Base-by-base conservation (phyloP, 2,888 invertebrate species). In the Mystacides longicornis region DNA sequence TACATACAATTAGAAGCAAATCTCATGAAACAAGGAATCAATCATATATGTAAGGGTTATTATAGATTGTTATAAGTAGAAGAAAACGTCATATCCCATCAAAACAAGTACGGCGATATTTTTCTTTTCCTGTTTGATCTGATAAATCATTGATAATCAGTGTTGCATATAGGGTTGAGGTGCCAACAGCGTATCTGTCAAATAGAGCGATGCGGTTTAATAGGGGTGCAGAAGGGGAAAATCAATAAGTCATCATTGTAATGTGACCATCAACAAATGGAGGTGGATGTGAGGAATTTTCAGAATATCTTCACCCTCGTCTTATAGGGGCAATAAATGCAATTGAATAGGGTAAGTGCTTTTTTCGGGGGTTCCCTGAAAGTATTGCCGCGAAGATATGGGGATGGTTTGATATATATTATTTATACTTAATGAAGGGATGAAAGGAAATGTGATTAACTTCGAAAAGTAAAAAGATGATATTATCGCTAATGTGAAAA, bases 341-440 rank as follows among this genome's bases (percentile, higher is more conserved):
- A 33, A 53, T 53, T 23, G 31, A 48, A 48, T 48, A 48, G 52
- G 52, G 52, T 46, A 23, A 52, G 46, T 43, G 50, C 33, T 18
- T 33, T 46, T n/a, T n/a, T 7, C 7, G 16, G 21, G 46, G 46
- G 46, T 11, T 11, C 20, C 46, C 7, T 9, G 16, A 46, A 21
- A 46, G 46, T 46, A 16, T 20, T 46, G 46, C 16, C 16, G 37
- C 16, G 37, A 16, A n/a, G n/a, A n/a, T n/a, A n/a, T n/a, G 37
- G 27, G 37, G 37, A 4, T 37, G 37, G 16, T 37, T 37, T 37
- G n/a, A n/a, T 37, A 37, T 37, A 37, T 37, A 37, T 37, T 37
- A 37, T 37, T 37, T 37, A 37, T 37, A 37, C 16, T 16, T 37
- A 37, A 37, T 37, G 37, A 37, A 16, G 37, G 37, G 37, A n/a